Conservation (phyloP, 2,113 vertebrate genomes). For the Xiphophorus hellerii region DNA sequence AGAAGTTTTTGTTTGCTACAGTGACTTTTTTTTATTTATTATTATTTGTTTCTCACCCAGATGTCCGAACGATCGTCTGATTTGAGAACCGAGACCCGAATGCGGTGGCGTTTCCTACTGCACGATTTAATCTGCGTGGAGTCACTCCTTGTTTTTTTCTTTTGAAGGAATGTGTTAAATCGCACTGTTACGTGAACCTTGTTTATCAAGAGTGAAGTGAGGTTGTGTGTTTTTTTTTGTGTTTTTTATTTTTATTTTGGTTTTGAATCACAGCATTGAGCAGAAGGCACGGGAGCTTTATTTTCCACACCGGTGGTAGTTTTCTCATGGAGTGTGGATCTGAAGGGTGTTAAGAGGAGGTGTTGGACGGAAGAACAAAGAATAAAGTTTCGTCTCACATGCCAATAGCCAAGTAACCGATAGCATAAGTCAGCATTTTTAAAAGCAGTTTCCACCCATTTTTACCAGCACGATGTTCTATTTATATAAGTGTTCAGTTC, state of each 20-base stretch:
- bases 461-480: conserved; percentile 21
- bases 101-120: neutral
- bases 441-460: conserved; percentile 14
- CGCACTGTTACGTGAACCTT: neutral
- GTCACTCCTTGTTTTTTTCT: conserved; percentile 17
- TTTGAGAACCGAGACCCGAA: conserved; percentile 13
- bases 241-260: neutral
- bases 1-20: conserved; percentile 24
- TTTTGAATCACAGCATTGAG: conserved; percentile 14
- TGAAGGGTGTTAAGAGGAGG: conserved; percentile 63
- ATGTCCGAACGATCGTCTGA: conserved; percentile 52
- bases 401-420: conserved; percentile 44
- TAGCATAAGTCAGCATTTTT: conserved; percentile 1
- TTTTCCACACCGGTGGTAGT: conserved; percentile 25
- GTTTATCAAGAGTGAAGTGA: conserved; percentile 50
- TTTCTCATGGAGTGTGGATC: conserved; percentile 46
- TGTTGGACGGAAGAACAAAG: conserved; percentile 61
- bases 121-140: conserved; percentile 28
- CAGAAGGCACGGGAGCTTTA: conserved; percentile 27
- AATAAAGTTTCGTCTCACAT: conserved; percentile 63
- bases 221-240: neutral
- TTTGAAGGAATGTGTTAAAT: conserved; percentile 6
- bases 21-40: neutral
- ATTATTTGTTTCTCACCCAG: conserved; percentile 55
- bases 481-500: conserved; percentile 41